These are phyloP conservation scores for Unio delphinus DNA, from an alignment of 2,888 invertebrate genomes.

Conservation along the genomic window DNA sequence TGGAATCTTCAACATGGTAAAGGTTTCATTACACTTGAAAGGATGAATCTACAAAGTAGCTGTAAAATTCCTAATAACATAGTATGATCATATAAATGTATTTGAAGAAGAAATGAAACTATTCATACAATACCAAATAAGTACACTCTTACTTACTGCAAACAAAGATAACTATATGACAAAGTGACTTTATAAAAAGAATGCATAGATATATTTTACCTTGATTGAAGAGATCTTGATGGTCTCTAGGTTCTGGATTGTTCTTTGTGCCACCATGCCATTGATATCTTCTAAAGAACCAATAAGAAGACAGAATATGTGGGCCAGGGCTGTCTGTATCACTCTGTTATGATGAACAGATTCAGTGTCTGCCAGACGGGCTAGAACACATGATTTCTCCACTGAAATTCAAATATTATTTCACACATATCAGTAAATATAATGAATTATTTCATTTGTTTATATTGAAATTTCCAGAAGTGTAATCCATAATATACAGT, in stretches of 20 bases:
- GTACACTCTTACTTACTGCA: background rate
- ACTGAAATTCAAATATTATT: conserved; percentile 74
- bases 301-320: conserved; percentile 96
- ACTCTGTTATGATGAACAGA: conserved; percentile 79
- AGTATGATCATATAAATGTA: no score
- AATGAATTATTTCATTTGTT: no score
- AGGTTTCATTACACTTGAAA: no score
- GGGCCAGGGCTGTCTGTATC: conserved; percentile 93
- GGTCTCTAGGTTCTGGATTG: conserved; percentile 92
- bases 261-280: conserved; percentile 94
- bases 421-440: no score
- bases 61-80: no score
- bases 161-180: background rate
- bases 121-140: background rate
- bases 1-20: no score
- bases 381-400: conserved; percentile 93
- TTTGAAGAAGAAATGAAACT: no score
- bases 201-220: conserved; percentile 73
- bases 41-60: no score
- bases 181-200: conserved; percentile 7
- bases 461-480: no score
- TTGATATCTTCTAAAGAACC: conserved; percentile 96
- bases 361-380: conserved; percentile 92
- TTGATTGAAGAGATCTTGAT: conserved; percentile 90
- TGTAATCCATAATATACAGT: no score